phyloP scores from a whole-genome alignment of 2,888 invertebrate species.

The Troides helena region DNA sequence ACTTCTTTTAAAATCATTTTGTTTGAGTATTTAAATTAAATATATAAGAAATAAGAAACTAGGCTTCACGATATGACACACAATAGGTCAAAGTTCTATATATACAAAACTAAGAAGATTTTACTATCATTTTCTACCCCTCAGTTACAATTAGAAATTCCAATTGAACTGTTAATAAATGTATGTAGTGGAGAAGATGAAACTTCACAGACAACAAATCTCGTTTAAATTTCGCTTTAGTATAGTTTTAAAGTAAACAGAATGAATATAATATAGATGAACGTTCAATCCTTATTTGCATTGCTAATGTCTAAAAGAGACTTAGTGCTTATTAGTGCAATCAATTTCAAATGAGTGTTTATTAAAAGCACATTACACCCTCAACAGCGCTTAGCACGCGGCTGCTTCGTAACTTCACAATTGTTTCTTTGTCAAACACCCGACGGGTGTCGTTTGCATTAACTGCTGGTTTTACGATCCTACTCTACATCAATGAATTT shows the following conservation, averaged over 20 bases:
- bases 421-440: conserved; percentile 63
- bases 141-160: background rate
- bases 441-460: conserved; percentile 54
- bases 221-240: background rate
- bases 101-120: too few species aligned
- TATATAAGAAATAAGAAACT: background rate
- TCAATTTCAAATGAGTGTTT: conserved; percentile 35
- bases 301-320: background rate
- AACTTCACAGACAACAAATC: background rate
- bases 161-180: background rate
- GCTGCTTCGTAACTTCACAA: conserved; percentile 54
- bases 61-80: too few species aligned
- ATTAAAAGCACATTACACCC: conserved; percentile 23
- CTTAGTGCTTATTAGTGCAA: conserved; percentile 6
- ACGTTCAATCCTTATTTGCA: background rate
- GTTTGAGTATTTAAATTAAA: background rate
- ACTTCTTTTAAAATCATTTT: background rate
- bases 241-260: background rate
- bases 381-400: conserved; percentile 42
- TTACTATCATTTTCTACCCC: too few species aligned
- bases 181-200: background rate
- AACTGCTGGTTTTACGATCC: conserved; percentile 62
- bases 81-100: too few species aligned
- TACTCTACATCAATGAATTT: conserved; percentile 46
- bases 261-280: background rate